A percentile compares a stretch with the other conserved stretches of the same genome.
Conservation (phyloP, 2,113 vertebrate species). For the Pituophis catenifer region DNA sequence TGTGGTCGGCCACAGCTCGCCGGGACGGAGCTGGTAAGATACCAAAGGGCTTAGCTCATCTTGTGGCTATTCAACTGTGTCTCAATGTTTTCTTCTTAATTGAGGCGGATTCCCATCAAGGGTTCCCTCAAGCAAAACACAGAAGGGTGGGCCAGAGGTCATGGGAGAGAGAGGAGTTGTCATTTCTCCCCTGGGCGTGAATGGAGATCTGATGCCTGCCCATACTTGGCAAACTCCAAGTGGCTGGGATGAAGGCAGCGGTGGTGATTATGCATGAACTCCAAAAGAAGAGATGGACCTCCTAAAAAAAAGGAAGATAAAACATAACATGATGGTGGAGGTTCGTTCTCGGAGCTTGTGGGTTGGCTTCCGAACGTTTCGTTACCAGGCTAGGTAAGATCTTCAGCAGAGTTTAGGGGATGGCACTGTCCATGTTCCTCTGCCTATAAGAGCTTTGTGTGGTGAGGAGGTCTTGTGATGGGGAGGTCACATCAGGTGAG, state of each 20-base stretch:
- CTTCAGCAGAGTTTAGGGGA: background rate
- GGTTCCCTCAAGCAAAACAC: background rate
- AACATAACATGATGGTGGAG: background rate
- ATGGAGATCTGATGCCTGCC: background rate
- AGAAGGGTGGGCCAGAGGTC: background rate
- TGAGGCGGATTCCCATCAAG: background rate
- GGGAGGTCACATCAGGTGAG: too few relatives aligned
- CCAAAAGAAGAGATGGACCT: background rate
- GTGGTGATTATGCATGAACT: background rate
- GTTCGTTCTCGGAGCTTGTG: background rate
- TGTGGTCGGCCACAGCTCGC: conserved; percentile 16
- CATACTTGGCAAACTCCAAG: background rate
- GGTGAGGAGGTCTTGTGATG: too few relatives aligned
- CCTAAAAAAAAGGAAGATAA: background rate
- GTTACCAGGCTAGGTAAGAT: background rate
- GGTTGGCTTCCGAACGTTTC: background rate
- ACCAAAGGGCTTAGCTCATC: background rate
- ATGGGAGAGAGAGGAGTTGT: background rate
- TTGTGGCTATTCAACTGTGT: conserved; percentile 7
- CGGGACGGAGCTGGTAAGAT: background rate
- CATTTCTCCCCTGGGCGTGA: background rate
- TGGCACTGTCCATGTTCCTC: too few relatives aligned
- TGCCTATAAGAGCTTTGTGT: too few relatives aligned
- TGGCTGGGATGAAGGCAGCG: background rate
- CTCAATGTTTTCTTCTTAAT: conserved; percentile 12